phyloP scores from a whole-genome alignment of 2,113 vertebrate genomes.

The Ageneiosus marmoratus region DNA sequence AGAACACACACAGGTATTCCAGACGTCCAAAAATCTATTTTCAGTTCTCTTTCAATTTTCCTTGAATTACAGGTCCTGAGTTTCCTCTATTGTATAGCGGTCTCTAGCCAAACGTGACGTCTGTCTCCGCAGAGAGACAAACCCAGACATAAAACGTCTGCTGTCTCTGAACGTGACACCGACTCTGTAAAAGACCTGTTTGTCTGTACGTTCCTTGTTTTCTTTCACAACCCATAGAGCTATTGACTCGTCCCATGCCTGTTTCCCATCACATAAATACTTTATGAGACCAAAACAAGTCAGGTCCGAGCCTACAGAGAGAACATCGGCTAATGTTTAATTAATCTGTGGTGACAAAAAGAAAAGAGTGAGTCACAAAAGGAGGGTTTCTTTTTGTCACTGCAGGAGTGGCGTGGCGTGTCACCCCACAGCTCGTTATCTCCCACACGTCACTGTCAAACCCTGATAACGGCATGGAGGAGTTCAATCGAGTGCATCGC shows the following conservation, averaged over 20 bases:
- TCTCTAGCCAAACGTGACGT: not conserved
- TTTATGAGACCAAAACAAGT: slow-evolving; percentile 70
- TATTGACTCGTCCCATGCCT: slow-evolving; percentile 60
- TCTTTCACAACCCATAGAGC: slow-evolving; percentile 44
- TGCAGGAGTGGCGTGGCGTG: slow-evolving; percentile 52
- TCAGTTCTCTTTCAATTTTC: not conserved
- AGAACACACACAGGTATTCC: not conserved
- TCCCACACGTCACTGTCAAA: slow-evolving; percentile 62
- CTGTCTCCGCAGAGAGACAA: slow-evolving; percentile 4
- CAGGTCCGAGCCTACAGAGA: slow-evolving; percentile 69
- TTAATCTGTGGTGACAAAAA: slow-evolving; percentile 77
- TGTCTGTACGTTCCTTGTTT: slow-evolving; percentile 63
- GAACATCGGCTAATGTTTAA: slow-evolving; percentile 75
- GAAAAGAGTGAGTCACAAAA: slow-evolving; percentile 75
- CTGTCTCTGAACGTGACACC: slow-evolving; percentile 55
- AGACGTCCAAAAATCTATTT: not conserved
- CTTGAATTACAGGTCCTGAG: not conserved
- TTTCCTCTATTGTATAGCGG: not conserved
- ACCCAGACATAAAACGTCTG: slow-evolving; percentile 46
- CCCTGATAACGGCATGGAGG: slow-evolving; percentile 58
- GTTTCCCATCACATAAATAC: slow-evolving; percentile 67
- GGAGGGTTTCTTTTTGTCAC: slow-evolving; percentile 54
- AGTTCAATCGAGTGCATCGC: slow-evolving; percentile 64
- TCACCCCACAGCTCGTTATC: slow-evolving; percentile 59
- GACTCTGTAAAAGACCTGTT: slow-evolving; percentile 57